Conservation (phyloP, 2,113 vertebrate genomes). For the Actenoides hombroni region DNA sequence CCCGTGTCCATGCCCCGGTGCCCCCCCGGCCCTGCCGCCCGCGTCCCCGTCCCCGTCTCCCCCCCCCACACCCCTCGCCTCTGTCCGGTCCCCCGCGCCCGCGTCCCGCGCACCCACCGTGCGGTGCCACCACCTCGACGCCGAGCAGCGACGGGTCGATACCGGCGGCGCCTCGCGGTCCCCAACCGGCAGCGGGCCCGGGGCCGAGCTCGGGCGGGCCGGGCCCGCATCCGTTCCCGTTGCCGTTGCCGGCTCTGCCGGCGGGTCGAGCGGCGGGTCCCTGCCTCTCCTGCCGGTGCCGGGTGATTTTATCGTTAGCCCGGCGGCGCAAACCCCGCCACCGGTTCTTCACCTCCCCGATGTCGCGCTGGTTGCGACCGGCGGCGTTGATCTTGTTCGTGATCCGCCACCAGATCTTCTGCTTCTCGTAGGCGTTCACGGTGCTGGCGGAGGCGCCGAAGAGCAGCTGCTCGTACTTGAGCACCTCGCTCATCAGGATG, state of each 20-base stretch:
- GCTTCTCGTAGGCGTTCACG: constrained; percentile 13
- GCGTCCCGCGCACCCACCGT: neutral
- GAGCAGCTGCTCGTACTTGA: neutral
- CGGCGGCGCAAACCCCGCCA: constrained; percentile 22
- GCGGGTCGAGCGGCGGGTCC: neutral
- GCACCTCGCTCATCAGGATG: neutral
- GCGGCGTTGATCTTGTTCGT: constrained; percentile 45
- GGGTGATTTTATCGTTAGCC: neutral
- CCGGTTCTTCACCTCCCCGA: constrained; percentile 51
- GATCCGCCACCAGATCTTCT: constrained; percentile 25
- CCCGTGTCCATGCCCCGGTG: too few relatives aligned
- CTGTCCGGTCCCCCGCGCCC: neutral
- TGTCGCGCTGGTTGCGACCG: constrained; percentile 41
- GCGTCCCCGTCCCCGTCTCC: too few relatives aligned
- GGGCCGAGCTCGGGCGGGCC: neutral
- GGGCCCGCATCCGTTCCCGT: neutral
- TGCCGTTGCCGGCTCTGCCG: neutral
- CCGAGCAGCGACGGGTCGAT: neutral
- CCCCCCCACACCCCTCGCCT: too few relatives aligned
- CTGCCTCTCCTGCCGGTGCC: neutral
- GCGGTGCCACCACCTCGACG: neutral
- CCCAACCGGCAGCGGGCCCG: neutral
- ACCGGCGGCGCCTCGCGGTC: neutral
- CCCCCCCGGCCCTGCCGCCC: neutral
- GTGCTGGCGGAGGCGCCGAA: neutral